phyloP scores from a whole-genome alignment of 2,888 invertebrate species.

The Netelia fuscicornis region DNA sequence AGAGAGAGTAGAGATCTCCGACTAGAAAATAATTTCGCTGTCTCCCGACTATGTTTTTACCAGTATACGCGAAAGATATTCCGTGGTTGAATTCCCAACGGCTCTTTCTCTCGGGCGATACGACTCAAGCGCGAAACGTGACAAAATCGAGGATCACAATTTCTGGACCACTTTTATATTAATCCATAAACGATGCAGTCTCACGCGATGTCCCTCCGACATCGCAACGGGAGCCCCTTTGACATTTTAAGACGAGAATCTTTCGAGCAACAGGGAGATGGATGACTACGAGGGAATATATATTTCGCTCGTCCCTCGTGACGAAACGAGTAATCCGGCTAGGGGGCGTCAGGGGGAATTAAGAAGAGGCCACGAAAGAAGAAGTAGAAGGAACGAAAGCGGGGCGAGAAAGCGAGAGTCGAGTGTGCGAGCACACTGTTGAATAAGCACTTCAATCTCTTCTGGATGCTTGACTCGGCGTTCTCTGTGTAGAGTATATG shows the following conservation, averaged over 20 bases:
- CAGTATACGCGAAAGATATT: neutral
- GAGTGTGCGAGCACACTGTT: slow-evolving; percentile 75
- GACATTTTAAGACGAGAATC: slow-evolving; percentile 37
- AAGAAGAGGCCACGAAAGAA: slow-evolving; percentile 21
- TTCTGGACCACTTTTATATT: slow-evolving; percentile 26
- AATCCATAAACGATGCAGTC: slow-evolving; percentile 38
- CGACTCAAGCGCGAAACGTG: slow-evolving; percentile 3
- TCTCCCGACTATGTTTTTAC: neutral
- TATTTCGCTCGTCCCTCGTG: slow-evolving; percentile 38
- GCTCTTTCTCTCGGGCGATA: neutral
- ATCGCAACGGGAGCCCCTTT: slow-evolving; percentile 5
- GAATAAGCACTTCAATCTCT: slow-evolving; percentile 80
- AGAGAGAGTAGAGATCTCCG: neutral
- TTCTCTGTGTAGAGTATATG: slow-evolving; percentile 44
- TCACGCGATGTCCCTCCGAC: slow-evolving; percentile 16
- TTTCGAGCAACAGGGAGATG: neutral
- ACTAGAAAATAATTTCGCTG: slow-evolving; percentile 23
- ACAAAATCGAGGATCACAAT: slow-evolving; percentile 48
- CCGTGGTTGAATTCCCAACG: neutral
- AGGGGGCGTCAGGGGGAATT: slow-evolving; percentile 10
- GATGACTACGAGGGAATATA: slow-evolving; percentile 40
- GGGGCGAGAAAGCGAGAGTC: slow-evolving; percentile 67
- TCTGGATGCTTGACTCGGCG: slow-evolving; percentile 76
- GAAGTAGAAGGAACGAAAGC: slow-evolving; percentile 39
- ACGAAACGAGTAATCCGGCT: slow-evolving; percentile 49